A percentile compares a stretch with the other conserved stretches of the same genome.
phyloP scores from a whole-genome alignment of 35 echinoderm and acorn worm species.

The Chiridota heheva region DNA sequence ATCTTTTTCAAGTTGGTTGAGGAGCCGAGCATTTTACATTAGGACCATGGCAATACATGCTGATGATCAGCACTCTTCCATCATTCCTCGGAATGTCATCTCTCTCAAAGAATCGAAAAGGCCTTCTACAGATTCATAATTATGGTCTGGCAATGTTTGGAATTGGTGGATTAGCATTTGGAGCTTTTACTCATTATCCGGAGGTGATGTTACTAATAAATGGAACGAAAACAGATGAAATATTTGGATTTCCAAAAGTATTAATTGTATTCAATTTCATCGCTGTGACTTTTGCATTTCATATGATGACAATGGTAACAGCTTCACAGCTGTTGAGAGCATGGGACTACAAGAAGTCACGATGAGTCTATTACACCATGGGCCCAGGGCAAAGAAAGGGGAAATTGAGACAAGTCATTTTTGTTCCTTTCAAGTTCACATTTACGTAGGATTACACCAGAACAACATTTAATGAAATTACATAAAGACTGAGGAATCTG shows the following conservation, averaged over 20 bases:
- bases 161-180: slow-evolving; percentile 36
- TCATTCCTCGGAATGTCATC: slow-evolving; percentile 36
- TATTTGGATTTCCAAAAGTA: slow-evolving; percentile 43
- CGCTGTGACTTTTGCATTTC: slow-evolving; percentile 4
- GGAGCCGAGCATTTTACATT: not conserved
- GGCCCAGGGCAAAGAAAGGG: no score
- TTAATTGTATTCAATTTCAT: slow-evolving; percentile 24
- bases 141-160: slow-evolving; percentile 23
- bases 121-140: slow-evolving; percentile 49
- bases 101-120: slow-evolving; percentile 30
- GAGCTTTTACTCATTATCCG: slow-evolving; percentile 15
- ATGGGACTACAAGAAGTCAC: slow-evolving; percentile 36
- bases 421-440: no score
- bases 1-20: slow-evolving; percentile 9
- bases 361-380: not conserved
- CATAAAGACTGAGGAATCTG: no score
- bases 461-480: no score
- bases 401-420: no score
- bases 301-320: slow-evolving; percentile 30
- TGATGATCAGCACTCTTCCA: slow-evolving; percentile 7
- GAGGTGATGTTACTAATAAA: slow-evolving; percentile 1
- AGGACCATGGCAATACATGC: slow-evolving; percentile 19
- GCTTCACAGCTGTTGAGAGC: slow-evolving; percentile 2
- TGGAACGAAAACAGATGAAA: slow-evolving; percentile 7
- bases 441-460: no score